phyloP scores from a whole-genome alignment of 2,888 invertebrate genomes.

The Caenorhabditis panamensis region DNA sequence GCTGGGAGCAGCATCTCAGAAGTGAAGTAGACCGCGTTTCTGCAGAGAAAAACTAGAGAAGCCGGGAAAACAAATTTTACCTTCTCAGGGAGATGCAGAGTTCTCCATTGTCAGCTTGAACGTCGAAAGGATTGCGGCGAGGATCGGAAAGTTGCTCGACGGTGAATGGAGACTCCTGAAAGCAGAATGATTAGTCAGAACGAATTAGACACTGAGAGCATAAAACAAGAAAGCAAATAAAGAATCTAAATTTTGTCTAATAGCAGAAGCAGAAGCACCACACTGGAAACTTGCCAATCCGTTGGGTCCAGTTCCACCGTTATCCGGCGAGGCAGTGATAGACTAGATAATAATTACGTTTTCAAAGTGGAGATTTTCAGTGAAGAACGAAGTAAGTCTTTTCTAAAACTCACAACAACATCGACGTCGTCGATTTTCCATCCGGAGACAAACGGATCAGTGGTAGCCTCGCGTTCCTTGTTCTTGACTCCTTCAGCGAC shows the following conservation, averaged over 20 bases:
- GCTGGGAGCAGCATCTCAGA: conserved; percentile 80
- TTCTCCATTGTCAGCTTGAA: conserved; percentile 79
- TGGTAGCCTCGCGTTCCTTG: conserved; percentile 75
- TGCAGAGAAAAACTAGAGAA: background rate
- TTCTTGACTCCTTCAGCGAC: conserved; percentile 75
- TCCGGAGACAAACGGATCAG: conserved; percentile 79
- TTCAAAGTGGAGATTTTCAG: background rate
- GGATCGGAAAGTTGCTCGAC: conserved; percentile 79
- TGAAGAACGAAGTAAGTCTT: background rate
- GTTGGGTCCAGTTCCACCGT: conserved; percentile 46
- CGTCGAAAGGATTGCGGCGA: conserved; percentile 80
- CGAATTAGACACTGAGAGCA: background rate
- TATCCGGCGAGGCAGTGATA: conserved; percentile 53
- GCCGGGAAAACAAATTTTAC: background rate
- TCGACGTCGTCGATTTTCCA: conserved; percentile 79
- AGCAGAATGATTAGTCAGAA: background rate
- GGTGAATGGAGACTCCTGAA: conserved; percentile 78
- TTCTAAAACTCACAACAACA: conserved; percentile 70
- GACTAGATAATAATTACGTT: conserved; percentile 33
- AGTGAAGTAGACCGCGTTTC: conserved; percentile 78
- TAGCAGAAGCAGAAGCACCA: conserved; percentile 47
- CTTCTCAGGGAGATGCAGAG: conserved; percentile 76
- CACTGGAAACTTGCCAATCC: conserved; percentile 58
- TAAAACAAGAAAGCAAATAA: conserved; percentile 25
- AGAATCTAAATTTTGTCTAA: conserved; percentile 13